Conservation (phyloP, 2,888 invertebrate genomes). For the Ophioninae sp. region DNA sequence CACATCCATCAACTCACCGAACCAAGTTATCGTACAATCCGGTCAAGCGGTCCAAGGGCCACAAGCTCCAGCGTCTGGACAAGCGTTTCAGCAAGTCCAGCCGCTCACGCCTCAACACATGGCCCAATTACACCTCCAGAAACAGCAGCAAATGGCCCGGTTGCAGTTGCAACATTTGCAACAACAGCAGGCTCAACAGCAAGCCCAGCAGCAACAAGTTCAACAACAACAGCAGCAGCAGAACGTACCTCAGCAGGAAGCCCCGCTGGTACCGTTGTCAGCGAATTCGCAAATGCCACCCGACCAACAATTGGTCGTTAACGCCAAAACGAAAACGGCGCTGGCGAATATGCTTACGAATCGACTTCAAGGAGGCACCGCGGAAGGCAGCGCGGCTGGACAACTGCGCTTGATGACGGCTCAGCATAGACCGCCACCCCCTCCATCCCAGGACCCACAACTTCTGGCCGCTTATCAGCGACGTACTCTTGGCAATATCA, state of each 20-base stretch:
- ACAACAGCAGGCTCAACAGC: slow-evolving; percentile 75
- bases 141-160: slow-evolving; percentile 78
- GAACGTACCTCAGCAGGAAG: slow-evolving; percentile 77
- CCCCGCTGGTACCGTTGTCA: slow-evolving; percentile 71
- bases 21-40: slow-evolving; percentile 71
- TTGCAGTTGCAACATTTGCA: slow-evolving; percentile 74
- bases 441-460: slow-evolving; percentile 81
- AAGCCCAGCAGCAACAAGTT: slow-evolving; percentile 56
- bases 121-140: slow-evolving; percentile 81
- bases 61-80: slow-evolving; percentile 70
- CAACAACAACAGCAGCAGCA: slow-evolving; percentile 79
- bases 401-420: slow-evolving; percentile 90
- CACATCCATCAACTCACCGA: slow-evolving; percentile 75
- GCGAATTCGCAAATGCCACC: slow-evolving; percentile 77
- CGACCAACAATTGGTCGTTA: slow-evolving; percentile 86
- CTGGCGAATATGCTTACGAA: slow-evolving; percentile 96
- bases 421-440: slow-evolving; percentile 86
- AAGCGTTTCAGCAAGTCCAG: slow-evolving; percentile 78
- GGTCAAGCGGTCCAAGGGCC: slow-evolving; percentile 71
- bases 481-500: slow-evolving; percentile 83
- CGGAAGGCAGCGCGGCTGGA: slow-evolving; percentile 82
- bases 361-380: slow-evolving; percentile 84
- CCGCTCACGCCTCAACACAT: slow-evolving; percentile 81
- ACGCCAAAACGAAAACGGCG: slow-evolving; percentile 96
- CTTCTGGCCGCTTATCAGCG: slow-evolving; percentile 78